Conservation (phyloP, 2,888 invertebrate species). For the Chironomus tentans region DNA sequence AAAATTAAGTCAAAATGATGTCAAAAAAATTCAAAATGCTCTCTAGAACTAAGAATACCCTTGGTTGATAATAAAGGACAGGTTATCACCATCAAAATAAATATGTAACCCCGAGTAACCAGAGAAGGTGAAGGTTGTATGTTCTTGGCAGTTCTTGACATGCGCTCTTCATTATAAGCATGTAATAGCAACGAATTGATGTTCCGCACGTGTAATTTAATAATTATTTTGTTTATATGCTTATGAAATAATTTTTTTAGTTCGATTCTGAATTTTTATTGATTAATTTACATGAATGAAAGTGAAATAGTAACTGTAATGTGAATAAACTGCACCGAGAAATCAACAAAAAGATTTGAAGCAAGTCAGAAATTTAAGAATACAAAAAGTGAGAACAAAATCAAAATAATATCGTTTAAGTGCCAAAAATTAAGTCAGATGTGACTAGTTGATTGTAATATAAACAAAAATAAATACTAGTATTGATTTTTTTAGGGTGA, state of each 20-base stretch:
- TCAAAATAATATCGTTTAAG: neutral
- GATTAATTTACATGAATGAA: neutral
- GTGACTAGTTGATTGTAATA: neutral
- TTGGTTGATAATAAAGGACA: too few species aligned
- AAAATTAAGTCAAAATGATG: too few species aligned
- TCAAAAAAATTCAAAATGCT: too few species aligned
- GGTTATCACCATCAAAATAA: too few species aligned
- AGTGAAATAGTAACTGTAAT: too few species aligned
- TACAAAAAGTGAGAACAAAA: neutral
- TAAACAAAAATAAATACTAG: neutral
- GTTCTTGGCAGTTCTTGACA: neutral
- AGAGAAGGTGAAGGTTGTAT: neutral
- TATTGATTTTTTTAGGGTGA: neutral
- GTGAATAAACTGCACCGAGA: too few species aligned
- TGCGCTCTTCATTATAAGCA: neutral
- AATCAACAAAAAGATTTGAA: too few species aligned
- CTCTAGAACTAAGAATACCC: too few species aligned
- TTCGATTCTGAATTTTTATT: neutral
- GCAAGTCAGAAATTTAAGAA: neutral
- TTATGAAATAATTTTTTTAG: too few species aligned
- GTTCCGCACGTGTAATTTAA: neutral
- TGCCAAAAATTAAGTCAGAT: neutral
- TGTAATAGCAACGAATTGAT: too few species aligned
- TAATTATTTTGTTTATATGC: neutral
- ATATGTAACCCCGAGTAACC: too few species aligned